Evolutionary conservation across 2,888 invertebrate species (phyloP), one percentile per base, ranked within the genome.

Genomic region (Chironomus tentans): DNA sequence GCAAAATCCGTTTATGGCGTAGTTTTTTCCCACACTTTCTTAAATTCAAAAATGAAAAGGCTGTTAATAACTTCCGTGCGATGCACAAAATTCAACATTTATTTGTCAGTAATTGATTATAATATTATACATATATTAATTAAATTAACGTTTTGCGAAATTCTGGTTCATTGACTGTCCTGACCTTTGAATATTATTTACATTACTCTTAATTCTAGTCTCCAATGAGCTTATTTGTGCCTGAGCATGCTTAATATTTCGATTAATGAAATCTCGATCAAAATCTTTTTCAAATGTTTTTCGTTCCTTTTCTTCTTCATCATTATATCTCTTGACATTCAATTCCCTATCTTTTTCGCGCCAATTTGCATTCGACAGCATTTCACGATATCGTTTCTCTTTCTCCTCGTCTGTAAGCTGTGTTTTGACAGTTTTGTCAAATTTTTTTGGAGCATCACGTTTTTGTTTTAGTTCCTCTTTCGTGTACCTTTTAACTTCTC

Each of bases 181-280:
- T 3, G 91, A 91, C 77, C 95, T 87, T 82, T 97, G 97, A 78
- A 97, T 93, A 80, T 94, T 93, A 82, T 96, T 93, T 65, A 93
- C 88, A 82, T 95, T 97, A 13, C 96, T 89, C 81, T 91, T 93
- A 71, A 97, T 91, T 79, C 97, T 87, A 78, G 90, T 89, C 81
- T 94, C 95, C 0, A 97, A 90, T 0, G 89, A 85, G 78, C 92
- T 85, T 82, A 93, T 88, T 79, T 89, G 90, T 77, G 84, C 84
- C 62, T 87, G 82, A 4, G 84, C 84, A 71, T 83, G 83, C 70
- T 82, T 81, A 4, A 83, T 80, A 78, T 84, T 82, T 38, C 83
- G 83, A 76, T 83, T 83, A 6, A 84, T 81, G 79, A 88, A 87
- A 77, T 86, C 86, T 78, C 85, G 81, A 82, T 87, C 84, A 82